Evolutionary conservation across 2,113 vertebrate genomes (phyloP).

Genomic region (Phalacrocorax aristotelis): DNA sequence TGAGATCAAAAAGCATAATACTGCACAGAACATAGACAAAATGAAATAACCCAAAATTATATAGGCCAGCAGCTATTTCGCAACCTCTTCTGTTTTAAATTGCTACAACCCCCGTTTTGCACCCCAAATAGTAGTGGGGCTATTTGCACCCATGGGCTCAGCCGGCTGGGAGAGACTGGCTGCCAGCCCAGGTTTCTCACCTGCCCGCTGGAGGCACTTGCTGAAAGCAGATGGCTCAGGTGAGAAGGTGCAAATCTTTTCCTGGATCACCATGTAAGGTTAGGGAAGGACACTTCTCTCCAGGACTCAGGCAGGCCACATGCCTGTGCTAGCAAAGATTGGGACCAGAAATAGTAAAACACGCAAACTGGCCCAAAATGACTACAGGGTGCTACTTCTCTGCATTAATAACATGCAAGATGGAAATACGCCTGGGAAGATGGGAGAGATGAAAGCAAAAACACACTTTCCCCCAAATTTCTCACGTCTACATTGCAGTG

Average conservation of each 20-base stretch:
- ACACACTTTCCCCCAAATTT: not conserved
- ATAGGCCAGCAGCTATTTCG: not conserved
- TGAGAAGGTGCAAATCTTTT: not conserved
- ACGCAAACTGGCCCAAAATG: not conserved
- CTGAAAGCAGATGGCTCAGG: not conserved
- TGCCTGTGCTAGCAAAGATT: not conserved
- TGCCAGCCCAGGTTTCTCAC: not conserved
- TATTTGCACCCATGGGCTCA: not conserved
- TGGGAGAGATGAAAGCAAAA: not conserved
- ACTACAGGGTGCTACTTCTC: not conserved
- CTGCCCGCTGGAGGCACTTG: not conserved
- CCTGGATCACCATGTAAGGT: not conserved
- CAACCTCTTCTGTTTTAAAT: not conserved
- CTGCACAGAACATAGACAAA: not conserved
- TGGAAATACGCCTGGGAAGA: not conserved
- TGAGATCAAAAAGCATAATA: not conserved
- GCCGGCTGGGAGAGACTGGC: not conserved
- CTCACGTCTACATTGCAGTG: accelerated
- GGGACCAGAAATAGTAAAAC: not conserved
- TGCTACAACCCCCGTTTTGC: not conserved
- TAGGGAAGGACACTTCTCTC: not conserved
- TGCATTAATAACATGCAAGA: not conserved
- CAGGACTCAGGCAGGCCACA: not conserved
- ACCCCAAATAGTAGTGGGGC: not conserved
- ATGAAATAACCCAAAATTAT: not conserved